These are phyloP conservation scores for Piezodorus guildinii DNA, from an alignment of 1,140 invertebrate genomes.

Conservation along the genomic window DNA sequence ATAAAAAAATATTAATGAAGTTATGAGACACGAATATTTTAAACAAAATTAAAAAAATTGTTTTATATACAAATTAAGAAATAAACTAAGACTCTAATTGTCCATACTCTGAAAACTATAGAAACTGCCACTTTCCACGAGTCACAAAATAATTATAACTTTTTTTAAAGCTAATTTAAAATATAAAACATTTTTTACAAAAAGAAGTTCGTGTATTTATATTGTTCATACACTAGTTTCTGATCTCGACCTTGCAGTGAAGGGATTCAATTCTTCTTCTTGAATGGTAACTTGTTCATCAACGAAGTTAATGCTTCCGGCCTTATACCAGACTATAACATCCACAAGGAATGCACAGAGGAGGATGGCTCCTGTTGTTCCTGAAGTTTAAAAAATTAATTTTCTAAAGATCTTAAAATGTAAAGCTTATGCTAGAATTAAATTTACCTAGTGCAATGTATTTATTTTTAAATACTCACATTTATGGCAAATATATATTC, in stretches of 20 bases:
- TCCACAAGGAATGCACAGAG: slow-evolving; percentile 65
- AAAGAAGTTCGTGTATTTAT: not conserved
- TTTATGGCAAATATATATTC: too few relatives aligned
- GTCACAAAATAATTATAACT: not conserved
- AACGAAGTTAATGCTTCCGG: slow-evolving; percentile 57
- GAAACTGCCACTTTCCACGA: not conserved
- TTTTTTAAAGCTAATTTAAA: not conserved
- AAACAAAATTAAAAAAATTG: not conserved
- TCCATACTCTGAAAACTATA: not conserved
- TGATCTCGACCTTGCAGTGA: slow-evolving; percentile 32
- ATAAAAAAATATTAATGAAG: too few relatives aligned
- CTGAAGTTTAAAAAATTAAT: slow-evolving; percentile 36
- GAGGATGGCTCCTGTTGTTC: slow-evolving; percentile 60
- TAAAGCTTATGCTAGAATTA: too few relatives aligned
- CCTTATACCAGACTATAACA: slow-evolving; percentile 68
- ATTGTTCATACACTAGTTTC: slow-evolving; percentile 27
- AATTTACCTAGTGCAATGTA: too few relatives aligned
- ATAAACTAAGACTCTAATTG: not conserved
- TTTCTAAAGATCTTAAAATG: too few relatives aligned
- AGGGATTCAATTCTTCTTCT: slow-evolving; percentile 35
- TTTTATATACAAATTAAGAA: not conserved
- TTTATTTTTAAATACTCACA: not conserved
- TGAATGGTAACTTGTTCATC: slow-evolving; percentile 40
- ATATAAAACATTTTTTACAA: not conserved
- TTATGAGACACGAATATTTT: not conserved